Conservation (phyloP, 53 echinoderm and acorn worm genomes). For the Antedon mediterranea region DNA sequence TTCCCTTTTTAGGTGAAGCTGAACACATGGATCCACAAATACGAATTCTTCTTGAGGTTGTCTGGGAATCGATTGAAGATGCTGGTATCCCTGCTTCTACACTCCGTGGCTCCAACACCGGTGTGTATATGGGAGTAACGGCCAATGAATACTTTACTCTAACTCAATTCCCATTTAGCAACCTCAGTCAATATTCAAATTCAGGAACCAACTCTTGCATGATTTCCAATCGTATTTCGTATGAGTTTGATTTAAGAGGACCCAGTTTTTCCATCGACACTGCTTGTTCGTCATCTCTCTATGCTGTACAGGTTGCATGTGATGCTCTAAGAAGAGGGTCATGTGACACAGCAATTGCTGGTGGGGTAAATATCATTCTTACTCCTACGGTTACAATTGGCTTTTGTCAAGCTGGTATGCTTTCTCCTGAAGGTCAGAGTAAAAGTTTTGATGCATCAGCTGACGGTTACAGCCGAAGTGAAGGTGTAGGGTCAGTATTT, state of each 20-base stretch:
- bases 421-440: constrained; percentile 28
- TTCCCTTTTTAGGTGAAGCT: constrained; percentile 33
- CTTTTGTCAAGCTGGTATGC: constrained; percentile 50
- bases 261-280: constrained; percentile 47
- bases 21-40: constrained; percentile 42
- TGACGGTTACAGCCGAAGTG: constrained; percentile 33
- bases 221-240: constrained; percentile 42
- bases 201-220: constrained; percentile 41
- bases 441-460: constrained; percentile 44
- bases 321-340: constrained; percentile 23
- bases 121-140: constrained; percentile 51
- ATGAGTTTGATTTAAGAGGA: constrained; percentile 44
- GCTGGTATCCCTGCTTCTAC: constrained; percentile 34
- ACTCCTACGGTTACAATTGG: constrained; percentile 1
- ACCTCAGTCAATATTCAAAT: constrained; percentile 34
- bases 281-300: constrained; percentile 52
- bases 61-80: constrained; percentile 42
- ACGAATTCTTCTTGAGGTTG: constrained; percentile 40
- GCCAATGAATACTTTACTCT: constrained; percentile 25
- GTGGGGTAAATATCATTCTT: constrained; percentile 38
- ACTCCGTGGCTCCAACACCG: constrained; percentile 32
- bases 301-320: constrained; percentile 36
- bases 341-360: constrained; percentile 36
- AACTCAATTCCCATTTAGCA: constrained; percentile 14
- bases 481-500: constrained; percentile 40